Base-by-base conservation (phyloP, 2,888 invertebrate species). In the Chrysopilus asiliformis region DNA sequence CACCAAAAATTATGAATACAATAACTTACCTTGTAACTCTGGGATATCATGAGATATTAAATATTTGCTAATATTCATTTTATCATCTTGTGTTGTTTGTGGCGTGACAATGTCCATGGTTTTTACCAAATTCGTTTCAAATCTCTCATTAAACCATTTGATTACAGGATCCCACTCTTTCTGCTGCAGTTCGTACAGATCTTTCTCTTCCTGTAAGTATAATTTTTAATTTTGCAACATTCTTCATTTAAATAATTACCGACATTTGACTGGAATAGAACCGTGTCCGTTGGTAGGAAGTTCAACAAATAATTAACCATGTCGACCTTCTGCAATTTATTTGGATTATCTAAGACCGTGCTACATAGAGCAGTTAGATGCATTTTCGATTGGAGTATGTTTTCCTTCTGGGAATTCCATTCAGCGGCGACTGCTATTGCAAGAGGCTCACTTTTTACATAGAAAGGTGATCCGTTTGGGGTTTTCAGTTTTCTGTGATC, bases 351-450 rank as follows among this genome's bases (percentile, higher is more conserved):
- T 42, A 90, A 64, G 18, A 81, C 79, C 15, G 91, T 93, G 53
- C 87, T 93, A 52, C 87, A 84, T 20, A 98, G 64, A 2, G 86
- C 79, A 9, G 89, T 94, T 78, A 95, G 64, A 64, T 94, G 91
- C 94, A 95, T 95, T 25, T 72, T 71, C 32, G 80, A 76, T 49
- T 74, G 77, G 41, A 79, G 63, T 45, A 97, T 81, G 36, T 67
- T 66, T 17, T 83, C 76, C 43, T 74, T 74, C 58, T 97, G 95
- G 5, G 79, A 68, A 50, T 87, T 82, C 89, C 97, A 98, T 70
- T 98, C 98, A 18, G 81, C 75, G 2, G 95, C 91, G 31, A 98
- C 77, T 13, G 90, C 93, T 41, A 93, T 67, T 2, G 97, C 97
- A 34, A 98, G 65, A 1, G 85, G 77, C 63, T 95, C 90, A 60